These are phyloP conservation scores for Polydrusus tereticollis DNA, from an alignment of 2,888 invertebrate species.

Conservation along the genomic window DNA sequence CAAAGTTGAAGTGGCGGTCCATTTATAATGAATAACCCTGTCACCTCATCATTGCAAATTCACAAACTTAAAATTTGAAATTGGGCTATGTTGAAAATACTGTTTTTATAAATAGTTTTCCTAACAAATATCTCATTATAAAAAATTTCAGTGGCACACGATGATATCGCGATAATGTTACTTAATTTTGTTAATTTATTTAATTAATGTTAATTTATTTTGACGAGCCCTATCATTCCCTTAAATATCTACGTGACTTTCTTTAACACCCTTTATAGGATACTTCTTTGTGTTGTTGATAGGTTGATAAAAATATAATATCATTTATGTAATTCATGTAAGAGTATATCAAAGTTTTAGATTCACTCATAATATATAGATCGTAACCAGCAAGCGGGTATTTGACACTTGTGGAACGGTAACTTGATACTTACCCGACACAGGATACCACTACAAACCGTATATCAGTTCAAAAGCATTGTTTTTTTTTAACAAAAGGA, in stretches of 20 bases:
- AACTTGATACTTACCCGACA: slow-evolving; percentile 53
- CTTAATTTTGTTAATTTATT: too few species aligned
- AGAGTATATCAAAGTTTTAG: slow-evolving; percentile 47
- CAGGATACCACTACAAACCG: slow-evolving; percentile 48
- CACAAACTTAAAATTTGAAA: too few species aligned
- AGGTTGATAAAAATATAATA: not conserved
- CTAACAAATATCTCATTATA: too few species aligned
- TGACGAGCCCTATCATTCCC: not conserved
- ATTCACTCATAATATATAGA: slow-evolving; percentile 47
- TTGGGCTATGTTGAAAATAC: too few species aligned
- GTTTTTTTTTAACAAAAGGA: slow-evolving; percentile 53
- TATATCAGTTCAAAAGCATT: slow-evolving; percentile 52
- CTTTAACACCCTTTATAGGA: not conserved
- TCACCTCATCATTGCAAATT: too few species aligned
- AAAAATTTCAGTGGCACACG: too few species aligned
- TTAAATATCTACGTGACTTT: not conserved
- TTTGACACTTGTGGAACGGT: slow-evolving; percentile 58
- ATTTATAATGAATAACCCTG: too few species aligned
- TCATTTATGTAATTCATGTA: slow-evolving; percentile 42
- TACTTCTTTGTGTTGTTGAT: not conserved
- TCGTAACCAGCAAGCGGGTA: slow-evolving; percentile 46
- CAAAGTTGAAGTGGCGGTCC: too few species aligned
- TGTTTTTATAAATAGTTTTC: too few species aligned
- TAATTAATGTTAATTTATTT: too few species aligned
- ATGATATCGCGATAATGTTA: too few species aligned